Percentiles rank a stretch among this genome's conserved stretches.
These are phyloP conservation scores for Drosophila histrio DNA, from an alignment of 2,888 invertebrate genomes.

Conservation along the genomic window DNA sequence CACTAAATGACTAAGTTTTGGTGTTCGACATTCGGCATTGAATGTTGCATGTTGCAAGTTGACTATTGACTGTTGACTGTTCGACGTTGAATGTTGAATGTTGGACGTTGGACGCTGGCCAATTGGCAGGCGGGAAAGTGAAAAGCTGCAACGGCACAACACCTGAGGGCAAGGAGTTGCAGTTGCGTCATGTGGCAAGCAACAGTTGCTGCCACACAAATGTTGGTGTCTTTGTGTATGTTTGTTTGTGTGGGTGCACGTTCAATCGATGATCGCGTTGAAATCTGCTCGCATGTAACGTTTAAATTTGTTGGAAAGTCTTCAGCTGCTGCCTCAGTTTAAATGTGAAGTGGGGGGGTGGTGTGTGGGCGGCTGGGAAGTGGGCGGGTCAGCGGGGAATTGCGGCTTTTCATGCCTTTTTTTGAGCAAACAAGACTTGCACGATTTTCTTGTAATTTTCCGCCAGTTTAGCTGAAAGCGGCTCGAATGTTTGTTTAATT, in stretches of 20 bases:
- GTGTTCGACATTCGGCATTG: slow-evolving; percentile 60
- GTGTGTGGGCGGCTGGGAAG: background rate
- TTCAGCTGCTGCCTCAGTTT: slow-evolving; percentile 38
- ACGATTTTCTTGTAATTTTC: slow-evolving; percentile 83
- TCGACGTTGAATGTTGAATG: slow-evolving; percentile 1
- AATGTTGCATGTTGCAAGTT: slow-evolving; percentile 53
- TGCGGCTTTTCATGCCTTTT: slow-evolving; percentile 63
- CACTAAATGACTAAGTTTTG: slow-evolving; percentile 69
- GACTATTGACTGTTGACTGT: background rate
- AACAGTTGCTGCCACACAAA: slow-evolving; percentile 20
- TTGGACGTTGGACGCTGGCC: slow-evolving; percentile 43
- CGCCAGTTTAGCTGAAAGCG: slow-evolving; percentile 62
- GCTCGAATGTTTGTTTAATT: slow-evolving; percentile 78
- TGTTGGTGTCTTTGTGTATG: slow-evolving; percentile 12
- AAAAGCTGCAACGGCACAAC: slow-evolving; percentile 68
- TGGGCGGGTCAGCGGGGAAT: background rate
- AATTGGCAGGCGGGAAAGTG: slow-evolving; percentile 67
- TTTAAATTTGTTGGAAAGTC: slow-evolving; percentile 79
- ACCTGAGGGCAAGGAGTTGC: slow-evolving; percentile 80
- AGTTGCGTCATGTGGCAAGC: slow-evolving; percentile 60
- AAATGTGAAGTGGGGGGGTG: background rate
- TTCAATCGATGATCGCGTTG: slow-evolving; percentile 77
- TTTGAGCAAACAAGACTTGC: slow-evolving; percentile 77
- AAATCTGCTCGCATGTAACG: slow-evolving; percentile 80
- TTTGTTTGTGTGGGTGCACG: slow-evolving; percentile 67